Base-by-base conservation (phyloP, 2,113 vertebrate species). In the Charina bottae region DNA sequence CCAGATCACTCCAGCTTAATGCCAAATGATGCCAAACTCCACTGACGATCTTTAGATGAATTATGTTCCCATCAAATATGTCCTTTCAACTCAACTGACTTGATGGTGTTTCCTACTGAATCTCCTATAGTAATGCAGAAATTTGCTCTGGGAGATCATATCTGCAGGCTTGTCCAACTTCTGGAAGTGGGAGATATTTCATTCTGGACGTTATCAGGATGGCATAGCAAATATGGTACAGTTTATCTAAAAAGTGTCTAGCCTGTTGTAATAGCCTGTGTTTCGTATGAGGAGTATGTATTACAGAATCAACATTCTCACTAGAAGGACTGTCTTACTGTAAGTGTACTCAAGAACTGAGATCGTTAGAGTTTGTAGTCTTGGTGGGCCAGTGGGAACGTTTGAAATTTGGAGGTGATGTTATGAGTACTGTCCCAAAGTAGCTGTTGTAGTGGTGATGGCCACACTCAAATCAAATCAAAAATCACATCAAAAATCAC, bases 1-100 rank as follows among this genome's bases (percentile, higher is more conserved):
- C 93, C 92, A 90, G 49, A 92, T 89, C 90, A 90, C 42, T 91
- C 92, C 90, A 84, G 59, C 85, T 85, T 55, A 8, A 92, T 93
- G 95, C 92, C 62, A 78, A 92, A 56, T 5, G 85, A 60, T 90
- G 94, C 55, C 87, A 72, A 37, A 89, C n/a, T 15, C 37, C 68
- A 85, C 26, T 19, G 6, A 56, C 60, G 90, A 88, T 85, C 92
- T 53, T 2, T 13, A 94, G 8, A 93, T 37, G 2, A 21, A 85
- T 62, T 24, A 72, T n/a, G 68, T 21, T 91, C 85, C 58, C 42
- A 42, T 85, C 49, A 46, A 60, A 93, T 68, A 90, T 89, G n/a
- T 72, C 62, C 54, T 3, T 56, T 49, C 21, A 26, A 90, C 85
- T 33, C 42, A 9, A 0, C 87, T 49, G 46, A 26, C 85, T 88